Base-by-base conservation (phyloP, 2,888 invertebrate genomes). In the Leptinotarsa peninsularis region DNA sequence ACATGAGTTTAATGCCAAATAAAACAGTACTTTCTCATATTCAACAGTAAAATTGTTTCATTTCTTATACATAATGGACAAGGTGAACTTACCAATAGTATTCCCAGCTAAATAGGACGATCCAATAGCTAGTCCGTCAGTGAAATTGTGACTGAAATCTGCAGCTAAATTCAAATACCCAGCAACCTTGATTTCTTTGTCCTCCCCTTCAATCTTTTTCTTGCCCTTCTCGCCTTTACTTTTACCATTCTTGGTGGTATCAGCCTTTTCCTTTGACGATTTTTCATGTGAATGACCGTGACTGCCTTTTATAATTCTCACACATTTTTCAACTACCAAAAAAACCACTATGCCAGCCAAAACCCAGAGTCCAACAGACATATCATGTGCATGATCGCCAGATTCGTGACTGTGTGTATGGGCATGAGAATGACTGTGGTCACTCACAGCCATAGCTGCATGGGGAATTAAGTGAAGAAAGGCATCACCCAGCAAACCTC, bases 391-490 rank as follows among this genome's bases (percentile, higher is more conserved):
- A 81, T 89, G 91, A 74, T 89, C 90, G 73, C 89, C 90, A 14
- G 89, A 88, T 49, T 89, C 90, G 58, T 88, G 85, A 23, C 82
- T 84, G 82, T 93, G 92, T 0, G 89, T 86, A 84, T 94, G 92
- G 15, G 89, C 87, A 78, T 75, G 81, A 33, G 77, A 79, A 79
- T 79, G 82, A 50, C 68, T 52, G 66, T 74, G 56, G 17, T 79
- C 90, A 89, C 85, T 85, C 74, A 91, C 91, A 0, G 93, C 92
- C 80, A 90, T 90, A 49, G 94, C 91, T 67, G 99, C 98, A 89
- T 99, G 99, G 1, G 99, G 99, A 85, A 99, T 99, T 79, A 99
- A 90, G 89, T 99, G 99, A 7, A 99, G 91, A 88, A 99, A 99
- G 0, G 99, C 99, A 90, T 99, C 99, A 10, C 99, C 99, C 0